These are phyloP conservation scores for Patella pellucida DNA, from an alignment of 2,888 invertebrate genomes.

Conservation along the genomic window DNA sequence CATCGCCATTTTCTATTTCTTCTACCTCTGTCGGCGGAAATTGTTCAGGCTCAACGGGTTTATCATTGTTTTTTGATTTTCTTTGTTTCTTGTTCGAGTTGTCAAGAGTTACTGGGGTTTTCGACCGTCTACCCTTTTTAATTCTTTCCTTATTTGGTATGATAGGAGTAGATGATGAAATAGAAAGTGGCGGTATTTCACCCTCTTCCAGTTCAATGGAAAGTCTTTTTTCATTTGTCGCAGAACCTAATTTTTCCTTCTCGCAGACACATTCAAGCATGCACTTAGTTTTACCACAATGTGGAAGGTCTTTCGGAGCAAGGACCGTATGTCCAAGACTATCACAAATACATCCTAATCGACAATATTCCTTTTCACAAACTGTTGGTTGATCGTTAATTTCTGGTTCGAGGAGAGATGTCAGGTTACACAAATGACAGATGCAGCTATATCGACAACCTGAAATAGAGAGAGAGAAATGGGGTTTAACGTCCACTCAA, in stretches of 20 bases:
- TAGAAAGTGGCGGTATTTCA: not conserved
- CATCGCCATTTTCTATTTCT: conserved; percentile 4
- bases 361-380: conserved; percentile 65
- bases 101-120: not conserved
- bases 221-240: not conserved
- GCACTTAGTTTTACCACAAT: conserved; percentile 55
- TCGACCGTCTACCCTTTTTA: not conserved
- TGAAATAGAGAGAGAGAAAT: conserved; percentile 27
- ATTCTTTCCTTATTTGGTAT: no score
- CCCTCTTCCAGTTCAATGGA: not conserved
- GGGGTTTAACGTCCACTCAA: no score
- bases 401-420: conserved; percentile 40
- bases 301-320: conserved; percentile 23
- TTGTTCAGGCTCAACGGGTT: not conserved
- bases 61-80: not conserved
- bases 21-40: not conserved
- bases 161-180: not conserved
- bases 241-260: not conserved
- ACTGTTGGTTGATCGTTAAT: conserved; percentile 22
- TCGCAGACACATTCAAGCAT: conserved; percentile 44
- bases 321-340: conserved; percentile 33
- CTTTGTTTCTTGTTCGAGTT: not conserved
- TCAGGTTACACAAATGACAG: conserved; percentile 59
- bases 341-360: conserved; percentile 65
- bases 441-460: conserved; percentile 66